A percentile compares a stretch with the other conserved stretches of the same genome.
These are phyloP conservation scores for Pelagia noctiluca DNA, from an alignment of 30 jellyfish, hydroid and myxozoan genomes.

Conservation along the genomic window DNA sequence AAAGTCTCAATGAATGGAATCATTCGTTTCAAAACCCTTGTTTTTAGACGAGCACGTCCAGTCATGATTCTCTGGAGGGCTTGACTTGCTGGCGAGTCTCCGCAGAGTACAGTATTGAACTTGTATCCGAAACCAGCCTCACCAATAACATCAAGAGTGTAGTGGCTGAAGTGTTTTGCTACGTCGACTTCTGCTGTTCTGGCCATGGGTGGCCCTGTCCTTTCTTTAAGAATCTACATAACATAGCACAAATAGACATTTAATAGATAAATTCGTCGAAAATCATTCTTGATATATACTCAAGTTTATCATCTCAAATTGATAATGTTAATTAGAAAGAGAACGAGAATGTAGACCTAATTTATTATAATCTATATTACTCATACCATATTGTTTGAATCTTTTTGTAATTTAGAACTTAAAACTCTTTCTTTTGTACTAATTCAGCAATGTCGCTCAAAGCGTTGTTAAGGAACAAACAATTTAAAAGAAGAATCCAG, in stretches of 20 bases:
- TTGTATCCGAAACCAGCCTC: constrained; percentile 68
- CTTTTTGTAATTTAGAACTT: too few species aligned
- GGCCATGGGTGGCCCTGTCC: constrained; percentile 12
- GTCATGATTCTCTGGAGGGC: constrained; percentile 29
- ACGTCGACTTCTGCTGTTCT: constrained; percentile 51
- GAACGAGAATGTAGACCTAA: too few species aligned
- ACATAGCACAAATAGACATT: neutral
- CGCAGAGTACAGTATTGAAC: constrained; percentile 51
- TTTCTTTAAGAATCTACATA: constrained; percentile 34
- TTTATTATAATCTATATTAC: too few species aligned
- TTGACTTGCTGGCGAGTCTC: constrained; percentile 41
- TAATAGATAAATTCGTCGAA: too few species aligned
- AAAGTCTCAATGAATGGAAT: constrained; percentile 58
- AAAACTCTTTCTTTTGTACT: too few species aligned
- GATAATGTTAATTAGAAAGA: too few species aligned
- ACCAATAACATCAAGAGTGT: constrained; percentile 58
- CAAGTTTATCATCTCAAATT: too few species aligned
- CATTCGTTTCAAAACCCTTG: constrained; percentile 28
- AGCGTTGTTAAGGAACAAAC: too few species aligned
- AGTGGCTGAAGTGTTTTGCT: constrained; percentile 20
- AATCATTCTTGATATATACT: too few species aligned
- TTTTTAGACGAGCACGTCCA: constrained; percentile 22
- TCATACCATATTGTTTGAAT: too few species aligned
- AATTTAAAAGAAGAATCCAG: too few species aligned
- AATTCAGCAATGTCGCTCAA: too few species aligned